Conservation (phyloP, 2,797 vertebrate genomes). For the Argya squamiceps region DNA sequence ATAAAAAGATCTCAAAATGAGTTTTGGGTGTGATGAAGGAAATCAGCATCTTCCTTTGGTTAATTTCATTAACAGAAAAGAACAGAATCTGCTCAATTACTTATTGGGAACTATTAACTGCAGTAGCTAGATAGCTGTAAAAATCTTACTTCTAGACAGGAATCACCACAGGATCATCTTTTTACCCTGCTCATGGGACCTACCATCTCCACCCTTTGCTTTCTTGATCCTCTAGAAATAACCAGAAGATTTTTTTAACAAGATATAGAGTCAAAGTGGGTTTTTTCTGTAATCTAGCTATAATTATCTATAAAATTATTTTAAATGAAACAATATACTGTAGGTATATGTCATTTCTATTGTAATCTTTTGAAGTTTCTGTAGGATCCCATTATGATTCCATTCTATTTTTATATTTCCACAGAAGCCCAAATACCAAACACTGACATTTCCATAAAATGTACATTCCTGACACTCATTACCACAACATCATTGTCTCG, state of each 20-base stretch:
- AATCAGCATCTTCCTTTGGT: neutral
- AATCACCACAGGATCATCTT: neutral
- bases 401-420: neutral
- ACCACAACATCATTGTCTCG: neutral
- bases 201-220: neutral
- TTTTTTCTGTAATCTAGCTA: neutral
- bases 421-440: neutral
- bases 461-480: neutral
- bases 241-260: neutral
- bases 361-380: neutral
- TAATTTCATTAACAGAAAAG: neutral
- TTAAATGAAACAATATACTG: neutral
- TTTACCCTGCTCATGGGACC: too few species aligned
- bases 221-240: neutral
- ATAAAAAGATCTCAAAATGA: neutral
- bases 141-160: slow-evolving; percentile 9
- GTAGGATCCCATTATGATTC: neutral
- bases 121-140: slow-evolving; percentile 7
- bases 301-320: neutral
- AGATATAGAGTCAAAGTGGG: neutral
- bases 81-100: neutral
- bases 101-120: neutral
- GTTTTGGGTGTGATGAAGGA: neutral
- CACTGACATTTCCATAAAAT: neutral
- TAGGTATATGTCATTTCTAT: neutral